phyloP scores from a whole-genome alignment of 2,888 invertebrate genomes.

The Micropterix aruncella region DNA sequence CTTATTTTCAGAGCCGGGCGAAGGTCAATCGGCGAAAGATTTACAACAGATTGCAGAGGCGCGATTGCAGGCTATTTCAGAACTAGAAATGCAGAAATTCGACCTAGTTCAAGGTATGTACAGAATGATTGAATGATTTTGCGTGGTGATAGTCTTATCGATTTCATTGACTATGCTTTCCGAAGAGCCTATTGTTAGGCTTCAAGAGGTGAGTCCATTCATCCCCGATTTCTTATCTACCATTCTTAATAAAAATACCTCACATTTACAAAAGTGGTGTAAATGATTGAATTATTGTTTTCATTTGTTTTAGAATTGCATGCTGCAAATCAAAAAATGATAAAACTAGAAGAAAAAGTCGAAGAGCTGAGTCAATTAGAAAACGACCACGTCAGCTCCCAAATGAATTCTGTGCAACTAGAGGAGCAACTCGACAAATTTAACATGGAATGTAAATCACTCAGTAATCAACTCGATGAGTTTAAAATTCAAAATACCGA shows the following conservation, averaged over 20 bases:
- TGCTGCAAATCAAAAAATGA: conserved; percentile 44
- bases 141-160: too few species aligned
- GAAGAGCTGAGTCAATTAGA: conserved; percentile 47
- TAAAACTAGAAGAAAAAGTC: conserved; percentile 43
- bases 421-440: conserved; percentile 61
- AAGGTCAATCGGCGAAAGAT: conserved; percentile 17
- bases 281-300: conserved; percentile 5
- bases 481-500: conserved; percentile 38
- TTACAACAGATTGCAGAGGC: conserved; percentile 35
- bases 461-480: conserved; percentile 33
- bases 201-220: too few species aligned
- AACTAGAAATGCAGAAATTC: conserved; percentile 51
- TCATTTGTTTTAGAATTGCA: conserved; percentile 32
- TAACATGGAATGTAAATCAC: conserved; percentile 31
- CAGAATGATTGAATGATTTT: neutral
- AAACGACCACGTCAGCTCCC: conserved; percentile 57
- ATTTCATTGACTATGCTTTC: too few species aligned
- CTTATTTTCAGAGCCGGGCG: neutral
- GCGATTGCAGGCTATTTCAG: conserved; percentile 42
- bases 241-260: neutral
- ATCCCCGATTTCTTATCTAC: too few species aligned
- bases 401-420: conserved; percentile 63
- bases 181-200: too few species aligned
- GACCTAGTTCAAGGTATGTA: conserved; percentile 46
- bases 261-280: too few species aligned